These are phyloP conservation scores for Pholis gunnellus DNA, from an alignment of 2,113 vertebrate genomes.

Conservation along the genomic window DNA sequence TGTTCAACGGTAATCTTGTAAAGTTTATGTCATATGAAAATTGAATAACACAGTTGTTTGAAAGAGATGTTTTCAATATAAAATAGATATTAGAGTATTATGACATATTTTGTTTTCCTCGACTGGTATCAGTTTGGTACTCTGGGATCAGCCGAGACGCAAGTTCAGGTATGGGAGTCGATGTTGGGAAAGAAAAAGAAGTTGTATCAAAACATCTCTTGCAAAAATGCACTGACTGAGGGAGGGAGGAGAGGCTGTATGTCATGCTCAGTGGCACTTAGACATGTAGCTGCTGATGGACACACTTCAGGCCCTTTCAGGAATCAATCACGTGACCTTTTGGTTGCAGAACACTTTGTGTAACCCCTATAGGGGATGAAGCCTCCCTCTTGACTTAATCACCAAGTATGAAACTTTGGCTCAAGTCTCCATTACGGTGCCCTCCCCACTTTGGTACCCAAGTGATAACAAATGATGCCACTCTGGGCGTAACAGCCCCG, in stretches of 20 bases:
- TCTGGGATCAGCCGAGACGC: not conserved
- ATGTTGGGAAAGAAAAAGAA: not conserved
- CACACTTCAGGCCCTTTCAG: not conserved
- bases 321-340: not conserved
- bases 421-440: not conserved
- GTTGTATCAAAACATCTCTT: not conserved
- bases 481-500: not conserved
- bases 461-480: slow-evolving; percentile 25
- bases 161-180: not conserved
- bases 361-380: not conserved
- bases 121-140: not conserved
- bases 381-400: not conserved
- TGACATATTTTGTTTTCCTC: not conserved
- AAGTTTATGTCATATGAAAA: too few species aligned
- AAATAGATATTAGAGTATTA: not conserved
- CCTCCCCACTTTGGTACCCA: not conserved
- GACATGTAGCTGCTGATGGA: slow-evolving; percentile 2
- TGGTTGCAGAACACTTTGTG: not conserved
- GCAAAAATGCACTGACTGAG: not conserved
- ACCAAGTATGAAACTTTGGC: not conserved
- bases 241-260: not conserved
- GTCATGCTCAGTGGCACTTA: not conserved
- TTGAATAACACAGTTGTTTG: not conserved
- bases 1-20: too few species aligned
- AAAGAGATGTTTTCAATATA: not conserved